Evolutionary conservation across 2,113 vertebrate genomes (phyloP).

Genomic region (Pungitius pungitius): DNA sequence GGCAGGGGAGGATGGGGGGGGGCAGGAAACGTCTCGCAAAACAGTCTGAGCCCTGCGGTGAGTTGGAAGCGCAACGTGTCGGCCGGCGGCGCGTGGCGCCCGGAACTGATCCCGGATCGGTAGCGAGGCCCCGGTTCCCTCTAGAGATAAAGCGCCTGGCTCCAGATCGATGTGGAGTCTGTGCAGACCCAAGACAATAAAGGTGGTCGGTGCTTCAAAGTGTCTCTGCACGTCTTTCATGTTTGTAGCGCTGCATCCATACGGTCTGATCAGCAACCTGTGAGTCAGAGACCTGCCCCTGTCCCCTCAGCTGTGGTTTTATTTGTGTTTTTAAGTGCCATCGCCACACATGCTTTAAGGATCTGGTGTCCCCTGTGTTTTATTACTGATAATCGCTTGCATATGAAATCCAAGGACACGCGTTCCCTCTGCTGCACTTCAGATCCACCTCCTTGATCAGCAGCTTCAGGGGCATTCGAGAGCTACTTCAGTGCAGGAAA

Average conservation of each 20-base stretch:
- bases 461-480: constrained; percentile 17
- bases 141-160: constrained; percentile 22
- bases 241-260: background rate
- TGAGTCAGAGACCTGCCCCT: background rate
- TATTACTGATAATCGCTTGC: background rate
- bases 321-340: constrained; percentile 1
- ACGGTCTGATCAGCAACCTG: background rate
- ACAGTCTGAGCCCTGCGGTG: constrained; percentile 32
- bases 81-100: constrained; percentile 15
- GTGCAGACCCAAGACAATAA: background rate
- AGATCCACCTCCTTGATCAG: constrained; percentile 13
- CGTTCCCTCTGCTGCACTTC: background rate
- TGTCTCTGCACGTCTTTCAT: too few relatives aligned
- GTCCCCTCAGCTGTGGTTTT: background rate
- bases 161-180: constrained; percentile 7
- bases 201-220: background rate
- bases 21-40: constrained; percentile 14
- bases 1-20: background rate
- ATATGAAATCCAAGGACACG: constrained; percentile 9
- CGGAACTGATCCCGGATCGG: constrained; percentile 35
- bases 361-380: constrained; percentile 18
- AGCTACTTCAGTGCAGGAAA: background rate
- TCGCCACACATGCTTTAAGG: background rate
- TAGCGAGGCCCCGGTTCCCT: background rate
- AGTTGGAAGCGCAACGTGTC: constrained; percentile 30